Base-by-base conservation (phyloP, 2,797 vertebrate genomes). In the Mionectes olivaceus region DNA sequence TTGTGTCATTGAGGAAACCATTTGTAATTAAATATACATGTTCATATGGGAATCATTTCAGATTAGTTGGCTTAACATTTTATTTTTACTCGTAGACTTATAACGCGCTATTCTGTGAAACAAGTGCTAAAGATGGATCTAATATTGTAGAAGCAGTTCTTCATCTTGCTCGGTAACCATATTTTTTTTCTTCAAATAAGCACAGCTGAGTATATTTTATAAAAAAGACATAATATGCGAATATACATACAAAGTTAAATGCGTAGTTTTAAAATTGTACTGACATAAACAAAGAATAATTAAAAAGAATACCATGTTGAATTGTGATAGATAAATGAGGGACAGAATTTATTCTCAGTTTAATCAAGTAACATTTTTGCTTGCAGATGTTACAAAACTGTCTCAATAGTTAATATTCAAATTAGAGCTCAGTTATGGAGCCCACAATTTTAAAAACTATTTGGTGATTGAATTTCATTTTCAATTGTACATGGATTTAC, bases 111-210 rank as follows among this genome's bases (percentile, higher is more conserved):
- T 98, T 98, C 93, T 98, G 98, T 97, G 98, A 98, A 98, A 98
- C 98, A 86, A 98, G 97, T 69, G 99, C 99, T 92, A 99, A 99
- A 97, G 99, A 99, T 3, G 99, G 99, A 23, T 99, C 98, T 57
- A 99, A 99, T 89, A 95, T 99, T 79, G 97, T 99, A 57, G 99
- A 99, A 96, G 99, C 99, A 16, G 99, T 99, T 95, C 99, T 99
- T 91, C 99, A 99, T 96, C 98, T 99, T 95, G 99, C 99, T 95
- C 98, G 99, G 99, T 99, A 98, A 97, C 27, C 10, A 1, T 30
- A 7, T 90, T 90, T 88, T 39, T 71, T 8, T 74, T 80, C 80
- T 73, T 59, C 4, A 14, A 37, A 44, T 65, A 46, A 87, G 44
- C 15, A 7, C 12, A 6, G 46, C 8, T 41, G 13, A 25, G 5